These are phyloP conservation scores for Perodicticus potto DNA, from an alignment of 2,797 vertebrate genomes.

Conservation along the genomic window DNA sequence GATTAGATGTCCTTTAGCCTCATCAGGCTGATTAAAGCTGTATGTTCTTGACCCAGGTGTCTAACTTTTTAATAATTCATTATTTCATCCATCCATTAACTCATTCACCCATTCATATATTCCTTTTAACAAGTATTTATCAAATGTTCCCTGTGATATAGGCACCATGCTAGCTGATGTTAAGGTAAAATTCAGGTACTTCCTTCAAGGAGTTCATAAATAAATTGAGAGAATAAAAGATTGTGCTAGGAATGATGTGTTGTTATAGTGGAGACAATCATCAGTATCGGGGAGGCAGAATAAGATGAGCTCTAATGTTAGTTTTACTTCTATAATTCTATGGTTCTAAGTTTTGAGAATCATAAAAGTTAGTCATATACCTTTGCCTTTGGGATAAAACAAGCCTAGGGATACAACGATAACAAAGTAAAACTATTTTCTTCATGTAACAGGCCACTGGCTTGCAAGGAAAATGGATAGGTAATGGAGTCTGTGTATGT, in stretches of 20 bases:
- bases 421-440: not conserved
- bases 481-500: not conserved
- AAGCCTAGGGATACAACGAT: constrained; percentile 30
- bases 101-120: not conserved
- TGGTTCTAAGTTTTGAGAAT: constrained; percentile 42
- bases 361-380: constrained; percentile 35
- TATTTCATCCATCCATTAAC: not conserved
- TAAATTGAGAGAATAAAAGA: constrained; percentile 10
- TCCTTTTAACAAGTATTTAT: constrained; percentile 34
- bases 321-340: constrained; percentile 49
- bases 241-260: not conserved
- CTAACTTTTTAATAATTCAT: not conserved
- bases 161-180: not conserved
- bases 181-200: constrained; percentile 44
- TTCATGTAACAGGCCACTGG: not conserved
- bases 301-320: not conserved
- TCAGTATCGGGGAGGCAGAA: not conserved
- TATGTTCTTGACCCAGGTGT: not conserved
- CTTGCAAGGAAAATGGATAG: constrained; percentile 18
- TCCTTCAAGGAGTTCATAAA: constrained; percentile 26
- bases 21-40: not conserved
- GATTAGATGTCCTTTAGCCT: not conserved
- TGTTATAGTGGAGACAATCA: not conserved
- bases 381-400: constrained; percentile 11
- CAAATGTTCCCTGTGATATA: not conserved